Evolutionary conservation across 2,888 invertebrate species (phyloP), one percentile per base, ranked within the genome.

Genomic region (Saturnia japonica): DNA sequence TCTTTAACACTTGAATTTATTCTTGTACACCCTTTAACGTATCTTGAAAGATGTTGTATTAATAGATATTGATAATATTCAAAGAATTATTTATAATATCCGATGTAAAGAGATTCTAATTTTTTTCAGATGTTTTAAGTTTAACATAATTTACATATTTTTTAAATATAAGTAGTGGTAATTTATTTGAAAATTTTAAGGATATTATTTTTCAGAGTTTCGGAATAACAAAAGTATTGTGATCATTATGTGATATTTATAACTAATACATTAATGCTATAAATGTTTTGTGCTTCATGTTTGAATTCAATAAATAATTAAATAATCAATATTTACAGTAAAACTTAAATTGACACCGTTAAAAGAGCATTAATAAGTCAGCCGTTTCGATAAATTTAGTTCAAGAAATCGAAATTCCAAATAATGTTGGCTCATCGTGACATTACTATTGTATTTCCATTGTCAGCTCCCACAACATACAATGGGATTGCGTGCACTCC

Each of bases 341-440:
- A 64, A 64, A 28, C 67, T 70, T 40, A 51, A 67, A 25, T 42
- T 66, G 22, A 67, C 22, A 54, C 51, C 54, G 42, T 67, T 64
- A 47, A 54, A 70, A 70, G 42, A 66, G 43, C 40, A 19, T 22
- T 70, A 40, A 54, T 54, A 42, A 67, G 34, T 70, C 72, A 68
- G 68, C 68, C 57, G 72, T 68, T 64, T 68, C 51, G 54, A 68
- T 43, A 57, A 67, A 54, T 70, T 67, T 54, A 67, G 28, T 54
- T 16, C 40, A 70, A 70, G 67, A 64, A 72, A 22, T 64, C 60
- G 68, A 69, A 60, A 43, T 64, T 51, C 68, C 66, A 43, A 54
- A 51, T 54, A 66, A 64, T 70, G 72, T 70, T 64, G 66, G 66
- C 70, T 70, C 72, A 72, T 68, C 72, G 68, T 72, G 72, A 72